Evolutionary conservation across 35 echinoderm and acorn worm genomes (phyloP), one percentile per base, ranked within the genome.

Genomic region (Strongylocentrotus purpuratus): DNA sequence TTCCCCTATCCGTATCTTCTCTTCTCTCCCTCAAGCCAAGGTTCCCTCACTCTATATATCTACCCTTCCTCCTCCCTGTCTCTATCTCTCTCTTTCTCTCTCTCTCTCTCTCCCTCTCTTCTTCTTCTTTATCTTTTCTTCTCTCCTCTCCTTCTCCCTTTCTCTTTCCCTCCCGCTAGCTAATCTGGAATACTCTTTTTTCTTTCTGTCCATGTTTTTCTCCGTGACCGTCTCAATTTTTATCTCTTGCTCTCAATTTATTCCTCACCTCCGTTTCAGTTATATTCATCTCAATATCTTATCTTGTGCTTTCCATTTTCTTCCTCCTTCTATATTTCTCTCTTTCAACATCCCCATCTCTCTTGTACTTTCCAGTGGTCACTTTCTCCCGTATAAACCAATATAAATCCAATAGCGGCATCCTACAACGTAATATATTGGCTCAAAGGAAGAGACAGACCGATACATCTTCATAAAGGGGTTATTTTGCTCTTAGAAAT

Each of bases 321-420:
- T 25, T 9, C 0, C 33, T 46, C 31, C 31, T 8, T 28, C 31
- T 35, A 3, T 89, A 33, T 9, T 46, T 89, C 87, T 35, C 12
- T 28, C 45, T 46, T 87, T 87, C 86, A 10, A 13, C 86, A 10
- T 87, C 86, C n/a, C 20, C 86, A 45, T 89, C 32, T 89, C 33
- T 46, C 32, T 7, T 89, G 33, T 89, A 45, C 31, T 46, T 89
- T 46, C 86, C 87, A 33, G 31, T 89, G 33, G 32, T 89, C 87
- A 45, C 20, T 46, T 85, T 33, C 85, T 31, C 85, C 87, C 11
- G 15, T 35, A 59, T 10, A 59, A 78, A 78, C 15, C 65, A 78
- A 78, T 78, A 78, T 78, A 78, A 78, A 78, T 78, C 65, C 65
- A 78, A 78, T 78, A 78, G 65, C 65, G 65, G 65, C 65, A 78